Evolutionary conservation across 2,888 invertebrate genomes (phyloP).

Genomic region (Caenorhabditis sp.): DNA sequence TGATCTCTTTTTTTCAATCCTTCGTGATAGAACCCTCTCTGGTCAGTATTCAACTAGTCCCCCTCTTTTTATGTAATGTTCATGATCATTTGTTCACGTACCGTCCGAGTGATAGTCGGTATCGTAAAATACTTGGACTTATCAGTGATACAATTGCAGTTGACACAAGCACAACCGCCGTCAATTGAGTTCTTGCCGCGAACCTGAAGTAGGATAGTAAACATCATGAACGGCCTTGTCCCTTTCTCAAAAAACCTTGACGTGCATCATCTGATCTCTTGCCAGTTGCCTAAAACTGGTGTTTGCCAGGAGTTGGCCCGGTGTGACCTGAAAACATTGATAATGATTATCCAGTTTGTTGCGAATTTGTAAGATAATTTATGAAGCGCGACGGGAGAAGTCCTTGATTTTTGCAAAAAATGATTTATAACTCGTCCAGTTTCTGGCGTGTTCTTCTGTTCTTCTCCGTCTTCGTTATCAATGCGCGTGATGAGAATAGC

Average conservation of each 20-base stretch:
- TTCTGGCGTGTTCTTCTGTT: constrained; percentile 3
- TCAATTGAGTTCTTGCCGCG: constrained; percentile 29
- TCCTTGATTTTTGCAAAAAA: not conserved
- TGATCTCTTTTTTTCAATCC: no score
- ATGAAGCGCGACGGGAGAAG: constrained; percentile 7
- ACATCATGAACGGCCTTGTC: not conserved
- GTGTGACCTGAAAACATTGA: constrained; percentile 24
- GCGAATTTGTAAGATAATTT: constrained; percentile 8
- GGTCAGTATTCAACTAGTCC: no score
- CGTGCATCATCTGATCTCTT: constrained; percentile 21
- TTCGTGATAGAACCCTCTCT: no score
- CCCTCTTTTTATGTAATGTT: not conserved
- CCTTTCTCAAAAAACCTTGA: constrained; percentile 25
- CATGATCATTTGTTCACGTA: constrained; percentile 1
- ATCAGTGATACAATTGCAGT: constrained; percentile 44
- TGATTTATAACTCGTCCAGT: not conserved
- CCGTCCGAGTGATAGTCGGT: not conserved
- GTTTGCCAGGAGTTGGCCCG: constrained; percentile 20
- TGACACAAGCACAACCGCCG: constrained; percentile 42
- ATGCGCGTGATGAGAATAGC: not conserved
- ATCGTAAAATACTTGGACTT: constrained; percentile 34
- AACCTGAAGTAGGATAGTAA: constrained; percentile 12
- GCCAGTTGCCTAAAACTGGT: constrained; percentile 6
- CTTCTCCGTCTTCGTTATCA: not conserved
- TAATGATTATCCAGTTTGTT: not conserved